Percentiles rank a stretch among this genome's conserved stretches.
phyloP scores from a whole-genome alignment of 2,888 invertebrate species.

The Xestia sexstrigata region DNA sequence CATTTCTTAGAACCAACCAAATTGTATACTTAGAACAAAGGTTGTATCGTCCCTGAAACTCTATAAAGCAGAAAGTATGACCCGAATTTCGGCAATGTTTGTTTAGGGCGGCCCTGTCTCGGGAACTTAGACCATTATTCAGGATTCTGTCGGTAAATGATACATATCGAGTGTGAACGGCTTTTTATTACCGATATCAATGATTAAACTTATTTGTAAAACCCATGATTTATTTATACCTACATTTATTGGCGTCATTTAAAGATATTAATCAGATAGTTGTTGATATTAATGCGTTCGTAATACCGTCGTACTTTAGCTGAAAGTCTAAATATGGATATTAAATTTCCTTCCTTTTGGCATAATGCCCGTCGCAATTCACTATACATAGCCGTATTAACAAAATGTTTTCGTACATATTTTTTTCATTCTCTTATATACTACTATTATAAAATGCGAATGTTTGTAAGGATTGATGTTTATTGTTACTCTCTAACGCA shows the following conservation, averaged over 20 bases:
- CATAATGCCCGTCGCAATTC: conserved; percentile 56
- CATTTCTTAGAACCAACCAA: conserved; percentile 47
- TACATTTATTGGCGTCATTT: conserved; percentile 11
- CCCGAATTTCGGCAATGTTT: conserved; percentile 76
- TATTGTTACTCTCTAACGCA: neutral
- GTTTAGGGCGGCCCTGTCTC: conserved; percentile 71
- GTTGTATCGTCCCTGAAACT: conserved; percentile 55
- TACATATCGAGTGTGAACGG: conserved; percentile 49
- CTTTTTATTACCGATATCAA: conserved; percentile 31
- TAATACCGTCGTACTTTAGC: conserved; percentile 45
- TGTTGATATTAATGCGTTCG: conserved; percentile 47
- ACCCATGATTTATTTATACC: conserved; percentile 9
- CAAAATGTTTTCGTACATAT: conserved; percentile 25
- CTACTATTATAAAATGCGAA: neutral
- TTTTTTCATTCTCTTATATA: conserved; percentile 7
- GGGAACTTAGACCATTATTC: conserved; percentile 74
- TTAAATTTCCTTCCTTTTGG: conserved; percentile 56
- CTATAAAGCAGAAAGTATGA: conserved; percentile 65
- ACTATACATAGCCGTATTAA: conserved; percentile 38
- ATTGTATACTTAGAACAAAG: conserved; percentile 63
- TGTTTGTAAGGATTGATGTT: neutral
- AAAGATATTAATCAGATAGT: conserved; percentile 34
- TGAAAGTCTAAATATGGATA: conserved; percentile 52
- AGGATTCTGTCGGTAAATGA: conserved; percentile 51
- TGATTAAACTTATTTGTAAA: conserved; percentile 30